Evolutionary conservation across 2,888 invertebrate genomes (phyloP), one percentile per base, ranked within the genome.

Genomic region (Arctia plantaginis): DNA sequence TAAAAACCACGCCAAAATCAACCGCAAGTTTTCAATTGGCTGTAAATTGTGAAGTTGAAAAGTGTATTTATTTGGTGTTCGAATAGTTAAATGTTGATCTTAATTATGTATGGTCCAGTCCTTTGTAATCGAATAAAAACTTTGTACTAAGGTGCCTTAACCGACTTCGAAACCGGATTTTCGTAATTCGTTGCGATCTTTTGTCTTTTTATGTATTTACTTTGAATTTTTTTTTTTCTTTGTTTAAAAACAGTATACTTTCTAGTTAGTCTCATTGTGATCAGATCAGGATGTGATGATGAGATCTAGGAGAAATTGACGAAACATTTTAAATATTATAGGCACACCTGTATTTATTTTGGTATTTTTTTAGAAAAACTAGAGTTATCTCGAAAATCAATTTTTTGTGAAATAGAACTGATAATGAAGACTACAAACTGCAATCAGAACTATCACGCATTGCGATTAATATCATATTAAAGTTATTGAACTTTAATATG

Each of bases 21-120:
- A 92, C 1, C 96, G 91, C 59, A 97, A 84, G 85, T 97, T 96
- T 78, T 96, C 94, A 44, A 97, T 86, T 0, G 97, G 97, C 97
- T 97, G 88, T 65, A 72, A 68, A 74, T 30, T 62, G n/a, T 69
- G 59, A 62, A 87, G 69, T 74, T 66, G 59, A 71, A 55, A 18
- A 6, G 1, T 66, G 20, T 27, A 59, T 27, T 62, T 13, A 39
- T 68, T 27, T 13, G 10, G 4, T 59, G 27, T 59, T 27, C 27
- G 27, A 27, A 27, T 27, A 27, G 51, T 7, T 51, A 51, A 2
- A 18, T 18, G 15, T 23, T 23, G 2, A 23, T 55, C n/a, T 8
- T 20, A n/a, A 55, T 8, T 10, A 55, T 0, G 18, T 47, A 44
- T 18, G 44, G 7, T 47, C 15, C 15, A 47, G 47, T 20, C 18